phyloP scores from a whole-genome alignment of 2,113 vertebrate genomes.

The Engystomops pustulosus region DNA sequence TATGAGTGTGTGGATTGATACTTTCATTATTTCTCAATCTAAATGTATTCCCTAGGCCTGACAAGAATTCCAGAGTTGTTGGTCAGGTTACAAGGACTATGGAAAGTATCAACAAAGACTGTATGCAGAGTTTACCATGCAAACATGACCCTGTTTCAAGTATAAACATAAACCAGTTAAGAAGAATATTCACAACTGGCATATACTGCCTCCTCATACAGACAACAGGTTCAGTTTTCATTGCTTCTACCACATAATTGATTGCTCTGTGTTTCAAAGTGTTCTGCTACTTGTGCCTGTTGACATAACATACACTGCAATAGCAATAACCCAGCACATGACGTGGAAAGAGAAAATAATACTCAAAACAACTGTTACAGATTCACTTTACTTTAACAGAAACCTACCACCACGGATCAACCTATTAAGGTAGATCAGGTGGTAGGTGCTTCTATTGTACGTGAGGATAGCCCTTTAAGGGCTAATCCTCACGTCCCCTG shows the following conservation, averaged over 20 bases:
- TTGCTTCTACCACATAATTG: not conserved
- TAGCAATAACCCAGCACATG: slow-evolving; percentile 12
- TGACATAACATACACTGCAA: slow-evolving; percentile 35
- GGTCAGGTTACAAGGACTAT: not conserved
- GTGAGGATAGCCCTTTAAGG: too few relatives aligned
- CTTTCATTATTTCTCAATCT: too few relatives aligned
- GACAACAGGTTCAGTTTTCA: slow-evolving; percentile 4
- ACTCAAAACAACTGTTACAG: not conserved
- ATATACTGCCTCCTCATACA: not conserved
- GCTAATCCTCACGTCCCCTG: too few relatives aligned
- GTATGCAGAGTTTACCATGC: not conserved
- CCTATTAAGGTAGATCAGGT: too few relatives aligned
- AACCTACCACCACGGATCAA: too few relatives aligned
- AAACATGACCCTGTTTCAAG: slow-evolving; percentile 26
- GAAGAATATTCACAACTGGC: slow-evolving; percentile 2
- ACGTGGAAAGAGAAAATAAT: slow-evolving; percentile 4
- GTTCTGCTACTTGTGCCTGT: not conserved
- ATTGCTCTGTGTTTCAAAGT: not conserved
- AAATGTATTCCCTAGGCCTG: too few relatives aligned
- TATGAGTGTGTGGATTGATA: too few relatives aligned
- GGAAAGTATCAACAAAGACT: not conserved
- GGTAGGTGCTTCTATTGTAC: too few relatives aligned
- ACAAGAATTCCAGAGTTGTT: not conserved
- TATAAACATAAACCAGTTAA: slow-evolving; percentile 31
- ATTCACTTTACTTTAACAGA: too few relatives aligned